phyloP scores from a whole-genome alignment of 2,797 vertebrate genomes.

The Nyctalus aviator region DNA sequence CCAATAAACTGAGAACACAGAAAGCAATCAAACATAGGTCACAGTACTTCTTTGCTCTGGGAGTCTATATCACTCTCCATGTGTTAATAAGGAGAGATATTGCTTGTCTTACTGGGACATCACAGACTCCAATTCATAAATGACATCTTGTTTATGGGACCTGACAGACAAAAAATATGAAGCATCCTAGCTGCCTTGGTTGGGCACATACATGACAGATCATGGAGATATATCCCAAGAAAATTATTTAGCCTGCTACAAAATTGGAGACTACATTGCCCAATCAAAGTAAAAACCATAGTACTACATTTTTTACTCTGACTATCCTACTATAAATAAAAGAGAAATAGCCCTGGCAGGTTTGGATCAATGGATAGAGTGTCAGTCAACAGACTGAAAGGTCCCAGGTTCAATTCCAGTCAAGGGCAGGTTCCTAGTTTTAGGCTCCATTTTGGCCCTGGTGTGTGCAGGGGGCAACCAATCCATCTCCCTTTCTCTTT shows the following conservation, averaged over 20 bases:
- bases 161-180: background rate
- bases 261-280: background rate
- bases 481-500: no score
- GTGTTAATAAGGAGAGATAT: background rate
- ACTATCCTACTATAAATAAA: background rate
- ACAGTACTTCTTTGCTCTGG: background rate
- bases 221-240: background rate
- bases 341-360: background rate
- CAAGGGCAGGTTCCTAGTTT: no score
- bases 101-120: background rate
- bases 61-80: background rate
- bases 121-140: background rate
- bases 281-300: background rate
- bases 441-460: no score
- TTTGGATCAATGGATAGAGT: no score
- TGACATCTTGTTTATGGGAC: background rate
- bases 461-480: no score
- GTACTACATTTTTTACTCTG: background rate
- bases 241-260: background rate
- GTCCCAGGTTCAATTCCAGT: no score
- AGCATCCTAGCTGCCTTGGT: rapidly evolving
- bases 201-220: background rate
- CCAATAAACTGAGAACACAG: background rate
- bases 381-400: no score
- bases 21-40: background rate